Evolutionary conservation across 2,888 invertebrate genomes (phyloP), one percentile per base, ranked within the genome.

Genomic region (Hydroisotoma schaefferi): DNA sequence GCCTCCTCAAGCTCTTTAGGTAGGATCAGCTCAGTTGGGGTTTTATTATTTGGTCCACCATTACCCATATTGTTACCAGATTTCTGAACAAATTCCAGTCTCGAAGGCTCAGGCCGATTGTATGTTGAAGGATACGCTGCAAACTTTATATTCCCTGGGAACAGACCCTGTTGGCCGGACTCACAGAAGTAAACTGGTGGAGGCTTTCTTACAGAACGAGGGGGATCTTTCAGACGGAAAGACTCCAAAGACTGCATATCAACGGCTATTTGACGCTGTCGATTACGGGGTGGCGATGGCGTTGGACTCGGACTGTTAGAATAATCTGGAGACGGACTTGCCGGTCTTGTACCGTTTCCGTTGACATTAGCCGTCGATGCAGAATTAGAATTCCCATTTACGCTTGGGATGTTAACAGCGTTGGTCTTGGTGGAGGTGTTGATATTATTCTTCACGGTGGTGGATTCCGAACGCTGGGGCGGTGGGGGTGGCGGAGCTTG

Each of bases 171-270:
- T 48, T 57, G 61, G 1, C 56, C 38, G 2, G 62, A 46, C 25
- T 68, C 64, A 22, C 58, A 61, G 20, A 87, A 88, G 75, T 87
- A 87, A 53, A 83, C 84, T 26, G 83, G 80, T 18, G 87, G 87
- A 8, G 87, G 87, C 73, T 83, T 84, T 43, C 85, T 85, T 59
- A 79, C 80, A 25, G 81, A 78, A 59, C 80, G 81, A 3, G 81
- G 78, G 25, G 85, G 84, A 74, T 85, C 84, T 68, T 84, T 85
- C 69, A 87, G 75, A 74, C 84, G 85, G 76, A 85, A 87, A 4
- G 87, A 87, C 76, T 88, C 87, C 70, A 88, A 78, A 23, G 87
- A 87, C 73, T 87, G 85, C 80, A 87, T 82, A 76, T 88, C 88
- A 12, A 85, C 87, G 33, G 82, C 80, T 63, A 59, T 52, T 18